phyloP scores from a whole-genome alignment of 2,113 vertebrate species.

The Toxostoma redivivum region DNA sequence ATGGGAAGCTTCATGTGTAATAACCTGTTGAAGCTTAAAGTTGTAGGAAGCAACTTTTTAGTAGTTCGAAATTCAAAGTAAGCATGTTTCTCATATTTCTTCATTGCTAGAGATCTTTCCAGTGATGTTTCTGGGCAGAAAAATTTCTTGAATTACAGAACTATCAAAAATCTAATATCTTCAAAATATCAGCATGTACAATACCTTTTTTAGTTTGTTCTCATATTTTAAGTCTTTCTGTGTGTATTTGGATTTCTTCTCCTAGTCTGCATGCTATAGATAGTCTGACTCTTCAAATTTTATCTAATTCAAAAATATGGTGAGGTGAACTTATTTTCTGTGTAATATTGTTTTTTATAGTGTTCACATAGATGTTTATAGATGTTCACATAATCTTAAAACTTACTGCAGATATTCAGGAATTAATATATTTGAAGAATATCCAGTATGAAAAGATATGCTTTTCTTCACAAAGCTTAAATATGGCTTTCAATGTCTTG shows the following conservation, averaged over 20 bases:
- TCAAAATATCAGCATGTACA: background rate
- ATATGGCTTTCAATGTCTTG: background rate
- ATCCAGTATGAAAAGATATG: background rate
- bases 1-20: background rate
- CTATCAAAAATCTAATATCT: background rate
- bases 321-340: background rate
- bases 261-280: background rate
- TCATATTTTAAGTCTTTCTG: background rate
- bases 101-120: background rate
- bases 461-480: background rate
- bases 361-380: too few relatives aligned
- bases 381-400: background rate
- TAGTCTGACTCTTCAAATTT: background rate
- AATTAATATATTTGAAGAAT: background rate
- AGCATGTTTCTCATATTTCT: background rate
- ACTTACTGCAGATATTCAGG: background rate
- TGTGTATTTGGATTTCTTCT: rapidly evolving
- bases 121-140: background rate
- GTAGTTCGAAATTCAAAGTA: background rate
- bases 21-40: background rate
- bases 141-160: background rate
- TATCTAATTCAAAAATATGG: background rate
- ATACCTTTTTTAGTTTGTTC: background rate
- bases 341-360: background rate
- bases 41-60: background rate